Conservation (phyloP, 2,888 invertebrate genomes). For the Acleris cristana region DNA sequence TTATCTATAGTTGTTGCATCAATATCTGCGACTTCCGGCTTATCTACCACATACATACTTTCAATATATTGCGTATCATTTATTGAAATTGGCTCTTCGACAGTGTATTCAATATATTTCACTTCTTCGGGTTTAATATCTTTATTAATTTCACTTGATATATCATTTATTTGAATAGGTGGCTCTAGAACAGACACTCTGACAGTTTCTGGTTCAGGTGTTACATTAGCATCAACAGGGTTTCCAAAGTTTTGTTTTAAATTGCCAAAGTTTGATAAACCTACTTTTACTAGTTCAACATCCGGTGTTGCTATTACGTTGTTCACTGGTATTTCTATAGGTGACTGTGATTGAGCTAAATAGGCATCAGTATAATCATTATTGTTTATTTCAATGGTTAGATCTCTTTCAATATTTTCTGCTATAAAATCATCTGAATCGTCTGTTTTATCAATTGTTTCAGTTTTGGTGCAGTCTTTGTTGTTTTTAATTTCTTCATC, state of each 20-base stretch:
- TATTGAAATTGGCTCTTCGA: conserved; percentile 5
- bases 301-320: conserved; percentile 29
- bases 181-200: conserved; percentile 22
- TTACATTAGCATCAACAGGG: not conserved
- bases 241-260: conserved; percentile 5
- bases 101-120: not conserved
- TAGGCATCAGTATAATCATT: not conserved
- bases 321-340: conserved; percentile 6
- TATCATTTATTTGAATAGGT: not conserved
- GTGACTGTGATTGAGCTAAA: not conserved
- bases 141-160: not conserved
- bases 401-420: not conserved
- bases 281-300: conserved; percentile 31
- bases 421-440: not conserved
- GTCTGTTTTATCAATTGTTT: not conserved
- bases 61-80: conserved; percentile 6
- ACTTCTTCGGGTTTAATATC: not conserved
- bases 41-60: not conserved
- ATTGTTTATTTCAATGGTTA: not conserved
- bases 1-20: conserved; percentile 11
- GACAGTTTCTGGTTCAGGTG: conserved; percentile 22
- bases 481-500: conserved; percentile 12
- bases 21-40: conserved; percentile 31
- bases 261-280: conserved; percentile 17
- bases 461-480: conserved; percentile 11